These are phyloP conservation scores for Pangasianodon hypophthalmus DNA, from an alignment of 2,113 vertebrate species.

Conservation along the genomic window DNA sequence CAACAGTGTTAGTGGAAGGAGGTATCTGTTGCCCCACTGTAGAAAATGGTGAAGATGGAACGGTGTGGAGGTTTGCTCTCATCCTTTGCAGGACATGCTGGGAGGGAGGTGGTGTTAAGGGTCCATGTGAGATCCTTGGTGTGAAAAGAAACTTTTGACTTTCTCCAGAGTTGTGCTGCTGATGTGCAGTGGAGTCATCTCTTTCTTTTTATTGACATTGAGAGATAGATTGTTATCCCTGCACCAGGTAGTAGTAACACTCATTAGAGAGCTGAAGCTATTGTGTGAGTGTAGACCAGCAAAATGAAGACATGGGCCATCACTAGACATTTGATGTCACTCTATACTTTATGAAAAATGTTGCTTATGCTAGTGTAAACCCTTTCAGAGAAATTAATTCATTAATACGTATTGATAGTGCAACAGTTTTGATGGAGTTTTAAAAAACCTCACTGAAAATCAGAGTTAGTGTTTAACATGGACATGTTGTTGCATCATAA, in stretches of 20 bases:
- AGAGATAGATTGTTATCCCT: neutral
- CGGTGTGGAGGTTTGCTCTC: neutral
- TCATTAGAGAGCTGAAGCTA: neutral
- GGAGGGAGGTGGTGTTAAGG: neutral
- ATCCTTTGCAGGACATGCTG: neutral
- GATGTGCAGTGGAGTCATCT: neutral
- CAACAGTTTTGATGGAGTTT: neutral
- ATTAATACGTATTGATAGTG: neutral
- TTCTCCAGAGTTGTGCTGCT: neutral
- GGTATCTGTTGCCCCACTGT: neutral
- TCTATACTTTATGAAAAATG: neutral
- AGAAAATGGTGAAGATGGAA: neutral
- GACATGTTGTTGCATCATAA: neutral
- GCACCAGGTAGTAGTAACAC: neutral
- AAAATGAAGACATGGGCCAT: neutral
- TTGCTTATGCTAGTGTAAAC: neutral
- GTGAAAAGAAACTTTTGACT: neutral
- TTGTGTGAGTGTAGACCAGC: neutral
- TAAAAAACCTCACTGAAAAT: neutral
- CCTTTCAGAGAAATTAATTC: neutral
- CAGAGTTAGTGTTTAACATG: neutral
- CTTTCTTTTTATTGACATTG: neutral
- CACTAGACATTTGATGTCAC: neutral
- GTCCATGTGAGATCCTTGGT: neutral
- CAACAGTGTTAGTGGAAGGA: neutral